Conservation (phyloP, 2,113 vertebrate species). For the Xenopus borealis region DNA sequence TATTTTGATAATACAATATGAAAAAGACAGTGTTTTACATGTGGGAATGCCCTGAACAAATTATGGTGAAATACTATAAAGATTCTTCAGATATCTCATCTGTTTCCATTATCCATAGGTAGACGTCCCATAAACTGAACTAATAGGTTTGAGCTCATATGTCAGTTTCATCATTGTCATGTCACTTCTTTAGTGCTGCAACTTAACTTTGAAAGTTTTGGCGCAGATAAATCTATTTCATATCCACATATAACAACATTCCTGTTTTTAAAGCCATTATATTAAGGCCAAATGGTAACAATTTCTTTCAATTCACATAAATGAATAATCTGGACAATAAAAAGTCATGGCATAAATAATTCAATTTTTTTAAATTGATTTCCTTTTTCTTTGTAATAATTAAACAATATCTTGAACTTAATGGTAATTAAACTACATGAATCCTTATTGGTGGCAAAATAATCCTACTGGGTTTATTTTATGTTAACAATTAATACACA, state of each 20-base stretch:
- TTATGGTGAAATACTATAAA: conserved; percentile 17
- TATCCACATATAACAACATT: neutral
- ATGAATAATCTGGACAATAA: no score
- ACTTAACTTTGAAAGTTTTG: conserved; percentile 1
- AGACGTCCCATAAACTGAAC: neutral
- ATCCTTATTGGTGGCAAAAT: no score
- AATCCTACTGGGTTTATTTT: no score
- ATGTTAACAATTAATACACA: no score
- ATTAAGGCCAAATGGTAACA: conserved; percentile 9
- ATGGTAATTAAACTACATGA: no score
- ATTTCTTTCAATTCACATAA: no score
- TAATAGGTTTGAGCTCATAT: conserved; percentile 8
- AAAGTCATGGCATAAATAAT: no score
- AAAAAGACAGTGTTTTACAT: no score
- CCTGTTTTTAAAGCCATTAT: conserved; percentile 1
- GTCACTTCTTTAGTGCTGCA: conserved; percentile 16
- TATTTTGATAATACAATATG: no score
- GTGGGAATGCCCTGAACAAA: neutral
- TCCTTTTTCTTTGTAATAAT: no score
- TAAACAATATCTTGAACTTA: no score
- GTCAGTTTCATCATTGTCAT: conserved; percentile 9
- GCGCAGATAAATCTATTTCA: neutral
- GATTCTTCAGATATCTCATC: conserved; percentile 8
- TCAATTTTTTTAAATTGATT: no score
- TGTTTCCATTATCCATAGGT: conserved; percentile 3